Evolutionary conservation across 2,113 vertebrate species (phyloP).

Genomic region (Otolemur garnettii): DNA sequence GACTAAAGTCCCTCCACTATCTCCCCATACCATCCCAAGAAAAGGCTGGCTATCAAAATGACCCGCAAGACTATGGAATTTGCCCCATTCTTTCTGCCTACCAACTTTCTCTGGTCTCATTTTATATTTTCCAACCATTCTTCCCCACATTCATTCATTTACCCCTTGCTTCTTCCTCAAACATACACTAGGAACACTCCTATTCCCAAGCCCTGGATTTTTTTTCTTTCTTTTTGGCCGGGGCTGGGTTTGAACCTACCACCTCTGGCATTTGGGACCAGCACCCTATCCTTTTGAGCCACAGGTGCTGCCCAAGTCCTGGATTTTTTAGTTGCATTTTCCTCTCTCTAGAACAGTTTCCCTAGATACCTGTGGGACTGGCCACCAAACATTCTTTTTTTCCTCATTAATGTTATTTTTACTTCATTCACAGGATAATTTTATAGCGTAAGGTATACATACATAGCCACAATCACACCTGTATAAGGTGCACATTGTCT

Average conservation of each 20-base stretch:
- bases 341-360: background rate
- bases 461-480: no score
- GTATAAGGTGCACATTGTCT: no score
- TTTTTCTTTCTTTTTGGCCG: background rate
- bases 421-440: no score
- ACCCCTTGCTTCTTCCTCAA: background rate
- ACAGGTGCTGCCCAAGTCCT: no score
- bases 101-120: background rate
- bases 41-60: background rate
- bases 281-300: no score
- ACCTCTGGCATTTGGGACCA: no score
- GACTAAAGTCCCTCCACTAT: background rate
- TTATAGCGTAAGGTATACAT: no score
- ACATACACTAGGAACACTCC: background rate
- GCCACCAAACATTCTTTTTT: background rate
- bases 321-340: background rate
- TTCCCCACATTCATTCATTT: background rate
- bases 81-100: background rate
- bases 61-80: background rate
- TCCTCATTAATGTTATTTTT: no score
- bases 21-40: no score
- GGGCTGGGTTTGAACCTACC: no score
- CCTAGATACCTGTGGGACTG: background rate
- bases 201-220: background rate
- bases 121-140: background rate